Evolutionary conservation across 2,113 vertebrate genomes (phyloP).

Genomic region (Dermatemys mawii): DNA sequence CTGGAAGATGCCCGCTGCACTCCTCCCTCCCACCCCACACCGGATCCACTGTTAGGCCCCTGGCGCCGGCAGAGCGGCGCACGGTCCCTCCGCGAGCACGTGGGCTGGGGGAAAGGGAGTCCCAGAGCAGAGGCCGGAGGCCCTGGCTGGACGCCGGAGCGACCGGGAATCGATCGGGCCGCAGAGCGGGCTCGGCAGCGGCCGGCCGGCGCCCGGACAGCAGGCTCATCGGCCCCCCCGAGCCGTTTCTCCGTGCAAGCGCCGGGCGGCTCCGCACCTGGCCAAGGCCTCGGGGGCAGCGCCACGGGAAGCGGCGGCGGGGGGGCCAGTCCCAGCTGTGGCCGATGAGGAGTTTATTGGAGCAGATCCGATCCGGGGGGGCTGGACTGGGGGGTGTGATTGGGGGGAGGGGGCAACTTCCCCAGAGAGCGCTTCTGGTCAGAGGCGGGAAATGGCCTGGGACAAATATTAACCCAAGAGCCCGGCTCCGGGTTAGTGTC

Average conservation of each 20-base stretch:
- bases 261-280: too few species aligned
- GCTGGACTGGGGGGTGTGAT: too few species aligned
- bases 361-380: neutral
- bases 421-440: neutral
- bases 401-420: neutral
- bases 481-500: too few species aligned
- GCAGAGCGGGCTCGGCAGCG: too few species aligned
- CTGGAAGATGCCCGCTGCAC: neutral
- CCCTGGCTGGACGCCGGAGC: neutral
- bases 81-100: rapidly evolving
- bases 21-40: neutral
- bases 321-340: neutral
- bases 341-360: neutral
- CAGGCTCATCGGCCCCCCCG: neutral
- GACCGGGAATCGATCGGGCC: neutral
- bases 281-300: too few species aligned
- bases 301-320: too few species aligned
- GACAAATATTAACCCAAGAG: too few species aligned
- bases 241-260: too few species aligned
- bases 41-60: rapidly evolving
- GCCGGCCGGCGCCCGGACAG: too few species aligned
- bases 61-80: neutral
- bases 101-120: too few species aligned
- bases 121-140: neutral
- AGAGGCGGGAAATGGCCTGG: neutral